A percentile compares a stretch with the other conserved stretches of the same genome.
Conservation (phyloP, 2,797 vertebrate species). For the Oreonectes daqikongensis region DNA sequence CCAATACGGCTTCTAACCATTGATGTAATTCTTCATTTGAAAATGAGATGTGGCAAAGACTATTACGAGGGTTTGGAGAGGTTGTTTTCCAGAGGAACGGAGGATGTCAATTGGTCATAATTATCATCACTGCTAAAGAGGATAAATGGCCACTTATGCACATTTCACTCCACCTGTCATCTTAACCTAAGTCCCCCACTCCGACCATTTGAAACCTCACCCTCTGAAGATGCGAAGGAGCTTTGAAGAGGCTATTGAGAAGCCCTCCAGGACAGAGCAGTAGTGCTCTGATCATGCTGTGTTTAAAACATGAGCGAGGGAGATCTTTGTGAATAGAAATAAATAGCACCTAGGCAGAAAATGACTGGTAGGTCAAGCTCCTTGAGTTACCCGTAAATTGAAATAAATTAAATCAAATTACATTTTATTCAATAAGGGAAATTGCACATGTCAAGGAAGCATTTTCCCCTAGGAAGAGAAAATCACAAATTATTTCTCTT, state of each 20-base stretch:
- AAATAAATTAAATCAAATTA: slow-evolving; percentile 21
- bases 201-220: slow-evolving; percentile 53
- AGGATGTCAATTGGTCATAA: slow-evolving; percentile 63
- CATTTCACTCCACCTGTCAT: slow-evolving; percentile 69
- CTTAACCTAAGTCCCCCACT: slow-evolving; percentile 58
- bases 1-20: slow-evolving; percentile 8
- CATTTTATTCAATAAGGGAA: slow-evolving; percentile 18
- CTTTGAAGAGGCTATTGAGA: slow-evolving; percentile 56
- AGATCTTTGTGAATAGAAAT: slow-evolving; percentile 3
- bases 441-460: slow-evolving; percentile 1
- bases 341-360: slow-evolving; percentile 17
- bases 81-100: slow-evolving; percentile 52
- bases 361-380: slow-evolving; percentile 25
- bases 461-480: background rate
- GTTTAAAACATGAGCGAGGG: slow-evolving; percentile 28
- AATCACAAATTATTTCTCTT: background rate
- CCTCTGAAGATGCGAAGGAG: slow-evolving; percentile 60
- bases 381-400: slow-evolving; percentile 12
- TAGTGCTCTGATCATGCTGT: slow-evolving; percentile 39
- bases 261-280: slow-evolving; percentile 46
- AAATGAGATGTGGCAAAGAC: slow-evolving; percentile 1
- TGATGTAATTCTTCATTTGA: slow-evolving; percentile 27
- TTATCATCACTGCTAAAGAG: slow-evolving; percentile 73
- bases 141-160: slow-evolving; percentile 67
- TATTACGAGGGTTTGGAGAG: slow-evolving; percentile 8